Base-by-base conservation (phyloP, 2,888 invertebrate genomes). In the Melinopterus prodromus region DNA sequence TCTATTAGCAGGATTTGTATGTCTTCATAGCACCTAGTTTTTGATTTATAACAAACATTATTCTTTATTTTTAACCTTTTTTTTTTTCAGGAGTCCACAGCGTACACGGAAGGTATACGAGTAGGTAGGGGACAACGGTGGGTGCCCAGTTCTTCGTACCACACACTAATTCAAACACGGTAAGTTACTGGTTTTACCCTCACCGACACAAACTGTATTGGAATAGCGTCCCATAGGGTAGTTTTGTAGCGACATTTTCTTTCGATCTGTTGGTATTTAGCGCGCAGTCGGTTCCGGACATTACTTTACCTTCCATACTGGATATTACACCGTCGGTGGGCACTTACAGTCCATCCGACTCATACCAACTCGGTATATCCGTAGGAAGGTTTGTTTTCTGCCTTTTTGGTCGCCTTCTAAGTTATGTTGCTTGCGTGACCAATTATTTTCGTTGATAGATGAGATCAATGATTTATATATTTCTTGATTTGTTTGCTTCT, bases 111-210 rank as follows among this genome's bases (percentile, higher is more conserved):
- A 81, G 93, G 95, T 6, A 88, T 92, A 53, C 90, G 95, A 80
- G 90, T 93, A 84, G 94, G 94, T 6, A 91, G 93, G 16, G 92
- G 91, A 85, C 92, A 93, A 90, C 92, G 95, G 86, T 95, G 92
- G 92, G 91, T 92, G 82, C 90, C 90, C 2, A 88, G 88, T 80
- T 89, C 86, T 82, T 90, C 89, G 70, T 90, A 86, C 81, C 87
- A 88, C 35, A 86, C 85, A 9, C 84, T 90, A 12, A 82, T 89
- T 71, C 83, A 84, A 77, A 85, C 87, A 26, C 84, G 83, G 89
- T 89, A 87, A 87, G 87, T 78, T 38, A 37, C 76, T 15, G 85
- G 14, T 74, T n/a, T 6, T 7, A 69, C 16, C 12, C 36, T 14
- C n/a, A 26, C 14, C 35, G 77, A 81, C 76, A 75, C 16, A n/a